These are phyloP conservation scores for Endomychus coccineus DNA, from an alignment of 2,888 invertebrate species.

Conservation along the genomic window DNA sequence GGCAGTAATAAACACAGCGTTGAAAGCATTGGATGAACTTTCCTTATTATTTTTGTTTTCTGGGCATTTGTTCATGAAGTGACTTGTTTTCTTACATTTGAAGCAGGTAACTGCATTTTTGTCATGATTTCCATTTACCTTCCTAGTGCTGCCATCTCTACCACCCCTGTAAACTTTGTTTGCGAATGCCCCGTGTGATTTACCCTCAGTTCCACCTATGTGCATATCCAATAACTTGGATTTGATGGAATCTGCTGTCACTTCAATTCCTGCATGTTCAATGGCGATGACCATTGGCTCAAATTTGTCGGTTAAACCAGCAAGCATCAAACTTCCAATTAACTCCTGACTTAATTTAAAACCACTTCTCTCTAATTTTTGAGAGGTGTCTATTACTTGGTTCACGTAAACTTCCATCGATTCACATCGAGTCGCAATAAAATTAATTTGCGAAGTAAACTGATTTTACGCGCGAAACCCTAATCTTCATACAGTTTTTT, in stretches of 20 bases:
- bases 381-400: conserved; percentile 18
- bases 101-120: conserved; percentile 19
- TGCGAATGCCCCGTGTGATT: conserved; percentile 7
- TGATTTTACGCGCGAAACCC: conserved; percentile 20
- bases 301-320: conserved; percentile 19
- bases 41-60: conserved; percentile 1
- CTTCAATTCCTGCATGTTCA: conserved; percentile 17
- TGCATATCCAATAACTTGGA: conserved; percentile 14
- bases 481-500: conserved; percentile 18
- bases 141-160: conserved; percentile 9
- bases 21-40: conserved; percentile 19
- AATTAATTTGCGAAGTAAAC: conserved; percentile 21
- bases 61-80: conserved; percentile 23
- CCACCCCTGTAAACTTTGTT: conserved; percentile 2
- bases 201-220: conserved; percentile 5
- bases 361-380: conserved; percentile 19
- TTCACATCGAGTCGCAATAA: conserved; percentile 18
- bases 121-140: conserved; percentile 7
- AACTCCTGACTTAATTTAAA: conserved; percentile 15
- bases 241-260: conserved; percentile 18
- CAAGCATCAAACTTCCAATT: conserved; percentile 14
- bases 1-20: conserved; percentile 21
- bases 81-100: conserved; percentile 21
- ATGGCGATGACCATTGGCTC: conserved; percentile 21
- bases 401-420: conserved; percentile 21